Conservation (phyloP, 2,888 invertebrate species). For the Morpho helenor region DNA sequence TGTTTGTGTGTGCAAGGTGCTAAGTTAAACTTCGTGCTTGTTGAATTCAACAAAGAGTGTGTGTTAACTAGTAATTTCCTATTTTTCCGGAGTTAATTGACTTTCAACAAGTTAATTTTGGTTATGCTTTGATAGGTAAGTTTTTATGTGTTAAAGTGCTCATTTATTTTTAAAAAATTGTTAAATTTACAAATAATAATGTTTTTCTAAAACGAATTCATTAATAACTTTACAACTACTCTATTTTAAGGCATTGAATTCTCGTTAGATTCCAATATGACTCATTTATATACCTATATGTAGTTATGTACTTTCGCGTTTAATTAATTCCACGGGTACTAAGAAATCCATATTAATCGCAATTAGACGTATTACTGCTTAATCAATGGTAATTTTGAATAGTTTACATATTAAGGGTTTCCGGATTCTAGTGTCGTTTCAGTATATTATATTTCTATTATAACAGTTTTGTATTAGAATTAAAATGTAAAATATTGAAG, state of each 20-base stretch:
- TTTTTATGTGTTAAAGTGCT: neutral
- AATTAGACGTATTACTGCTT: slow-evolving; percentile 13
- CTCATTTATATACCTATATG: slow-evolving; percentile 13
- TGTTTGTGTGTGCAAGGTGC: slow-evolving; percentile 44
- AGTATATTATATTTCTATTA: neutral
- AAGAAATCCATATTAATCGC: slow-evolving; percentile 15
- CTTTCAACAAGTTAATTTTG: slow-evolving; percentile 29
- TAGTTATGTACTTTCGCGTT: slow-evolving; percentile 16
- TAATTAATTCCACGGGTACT: slow-evolving; percentile 15
- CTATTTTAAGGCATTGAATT: slow-evolving; percentile 14
- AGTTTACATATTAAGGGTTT: slow-evolving; percentile 8
- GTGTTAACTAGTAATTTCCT: slow-evolving; percentile 60
- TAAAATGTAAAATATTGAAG: slow-evolving; percentile 3
- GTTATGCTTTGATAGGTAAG: slow-evolving; percentile 1
- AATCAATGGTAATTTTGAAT: slow-evolving; percentile 15
- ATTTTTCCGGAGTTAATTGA: slow-evolving; percentile 42
- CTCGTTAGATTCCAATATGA: slow-evolving; percentile 18
- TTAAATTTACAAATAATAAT: neutral
- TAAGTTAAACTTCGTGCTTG: slow-evolving; percentile 66
- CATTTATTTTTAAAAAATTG: too few relatives aligned
- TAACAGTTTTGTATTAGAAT: neutral
- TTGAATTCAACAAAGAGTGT: slow-evolving; percentile 55
- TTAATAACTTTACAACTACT: slow-evolving; percentile 16
- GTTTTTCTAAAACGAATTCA: slow-evolving; percentile 8
- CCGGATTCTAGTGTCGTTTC: slow-evolving; percentile 7